Conservation (phyloP, 1,140 invertebrate species). For the Ceratina japonica region DNA sequence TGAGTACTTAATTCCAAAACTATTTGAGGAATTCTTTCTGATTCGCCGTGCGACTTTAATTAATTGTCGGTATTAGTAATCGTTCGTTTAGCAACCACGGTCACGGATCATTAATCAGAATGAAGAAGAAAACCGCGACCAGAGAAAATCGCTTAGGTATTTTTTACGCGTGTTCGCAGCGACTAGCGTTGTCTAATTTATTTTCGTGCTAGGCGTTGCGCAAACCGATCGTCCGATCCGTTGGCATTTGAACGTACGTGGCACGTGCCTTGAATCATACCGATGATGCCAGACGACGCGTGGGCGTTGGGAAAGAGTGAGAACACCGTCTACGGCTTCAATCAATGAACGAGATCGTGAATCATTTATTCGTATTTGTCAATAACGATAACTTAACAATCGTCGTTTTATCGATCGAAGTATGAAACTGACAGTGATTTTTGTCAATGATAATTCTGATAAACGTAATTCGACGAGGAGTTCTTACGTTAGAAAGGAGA, state of each 20-base stretch:
- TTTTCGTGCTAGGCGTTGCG: slow-evolving; percentile 7
- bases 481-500: neutral
- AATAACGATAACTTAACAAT: too few species aligned
- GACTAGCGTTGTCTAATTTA: slow-evolving; percentile 18
- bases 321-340: slow-evolving; percentile 10
- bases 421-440: neutral
- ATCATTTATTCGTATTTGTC: neutral
- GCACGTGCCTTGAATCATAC: slow-evolving; percentile 18
- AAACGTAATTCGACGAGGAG: neutral
- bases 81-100: too few species aligned
- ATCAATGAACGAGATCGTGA: slow-evolving; percentile 28
- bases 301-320: slow-evolving; percentile 23
- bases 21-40: too few species aligned
- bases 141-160: neutral
- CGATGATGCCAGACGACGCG: neutral
- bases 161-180: neutral
- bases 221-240: neutral
- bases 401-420: too few species aligned
- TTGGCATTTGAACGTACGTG: slow-evolving; percentile 18
- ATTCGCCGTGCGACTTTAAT: too few species aligned
- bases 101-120: neutral
- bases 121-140: neutral
- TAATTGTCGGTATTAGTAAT: too few species aligned
- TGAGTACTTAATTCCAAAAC: too few species aligned
- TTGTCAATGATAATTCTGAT: neutral